Evolutionary conservation across 2,113 vertebrate genomes (phyloP), one percentile per base, ranked within the genome.

Genomic region (Telmatochromis sp.): DNA sequence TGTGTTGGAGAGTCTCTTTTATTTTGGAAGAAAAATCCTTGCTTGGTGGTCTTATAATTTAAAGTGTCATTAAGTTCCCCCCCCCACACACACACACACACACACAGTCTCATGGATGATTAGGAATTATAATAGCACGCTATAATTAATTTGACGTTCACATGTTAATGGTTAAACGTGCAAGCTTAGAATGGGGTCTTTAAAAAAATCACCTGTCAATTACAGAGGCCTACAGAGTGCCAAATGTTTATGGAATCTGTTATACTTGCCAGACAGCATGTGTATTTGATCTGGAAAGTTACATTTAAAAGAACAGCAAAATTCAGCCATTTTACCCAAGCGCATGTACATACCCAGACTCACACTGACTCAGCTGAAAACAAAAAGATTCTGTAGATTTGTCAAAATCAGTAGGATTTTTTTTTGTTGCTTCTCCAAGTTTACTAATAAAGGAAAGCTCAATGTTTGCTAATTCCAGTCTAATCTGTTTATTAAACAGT

Each of bases 271-370:
- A 54, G 65, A 54, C 54, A 19, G 33, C 42, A 78, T 63, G 23
- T 91, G 90, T 17, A 1, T 92, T 87, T 87, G 73, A 92, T 91
- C 80, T 85, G 60, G 81, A 86, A 81, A 91, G 40, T 58, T 80
- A 13, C 47, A 85, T 78, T 60, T 37, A 40, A 51, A 80, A 37
- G 19, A 87, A 78, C 37, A 73, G n/a, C 68, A 6, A 88, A 84
- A 86, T 47, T 60, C 82, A 60, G 23, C 28, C 15, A 88, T 82
- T 79, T 63, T 11, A 35, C 23, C 28, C 23, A 75, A 63, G 81
- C 45, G 15, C 6, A 3, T 31, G 37, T 42, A 82, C 63, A 73
- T 23, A 35, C 81, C 58, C 23, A n/a, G 23, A 63, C 51, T 86
- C 84, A 86, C 58, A 9, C 45, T 12, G 1, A 49, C 42, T 47